Percentiles rank a stretch among this genome's conserved stretches.
Evolutionary conservation across 2,888 invertebrate species (phyloP).

Genomic region (Liodrosophila aerea): DNA sequence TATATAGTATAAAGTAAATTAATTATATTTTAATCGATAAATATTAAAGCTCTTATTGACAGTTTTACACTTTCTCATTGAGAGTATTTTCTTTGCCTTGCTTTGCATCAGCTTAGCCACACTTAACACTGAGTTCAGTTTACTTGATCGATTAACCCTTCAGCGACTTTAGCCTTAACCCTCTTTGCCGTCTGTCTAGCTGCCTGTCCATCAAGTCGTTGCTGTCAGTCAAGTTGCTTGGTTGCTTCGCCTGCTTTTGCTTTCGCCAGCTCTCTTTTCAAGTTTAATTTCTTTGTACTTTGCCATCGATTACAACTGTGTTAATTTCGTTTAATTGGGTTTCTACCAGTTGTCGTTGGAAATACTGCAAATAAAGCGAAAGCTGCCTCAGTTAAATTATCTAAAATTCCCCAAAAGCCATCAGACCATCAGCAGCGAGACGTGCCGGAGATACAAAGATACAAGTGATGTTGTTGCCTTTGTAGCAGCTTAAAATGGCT

Average conservation of each 20-base stretch:
- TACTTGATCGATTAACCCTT: slow-evolving; percentile 61
- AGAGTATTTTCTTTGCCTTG: no score
- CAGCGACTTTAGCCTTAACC: slow-evolving; percentile 62
- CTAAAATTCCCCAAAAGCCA: slow-evolving; percentile 22
- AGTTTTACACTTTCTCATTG: no score
- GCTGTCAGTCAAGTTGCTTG: slow-evolving; percentile 17
- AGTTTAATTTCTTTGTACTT: slow-evolving; percentile 61
- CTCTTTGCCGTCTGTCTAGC: slow-evolving; percentile 41
- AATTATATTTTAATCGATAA: no score
- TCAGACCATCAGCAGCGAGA: no score
- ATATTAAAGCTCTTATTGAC: no score
- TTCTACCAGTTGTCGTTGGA: slow-evolving; percentile 28
- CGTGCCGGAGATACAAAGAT: slow-evolving; percentile 19
- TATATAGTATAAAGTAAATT: no score
- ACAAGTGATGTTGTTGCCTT: slow-evolving; percentile 3
- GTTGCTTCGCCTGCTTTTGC: slow-evolving; percentile 38
- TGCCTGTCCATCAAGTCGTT: slow-evolving; percentile 5
- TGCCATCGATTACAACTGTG: not conserved
- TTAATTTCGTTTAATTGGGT: slow-evolving; percentile 43
- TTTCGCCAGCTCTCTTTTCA: slow-evolving; percentile 52
- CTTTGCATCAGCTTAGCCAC: no score
- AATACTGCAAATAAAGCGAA: not conserved
- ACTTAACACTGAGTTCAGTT: not conserved
- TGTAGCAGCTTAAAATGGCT: slow-evolving; percentile 49
- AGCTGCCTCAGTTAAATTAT: slow-evolving; percentile 18